A percentile compares a stretch with the other conserved stretches of the same genome.
phyloP scores from a whole-genome alignment of 2,113 vertebrate genomes.

The Rutilus rutilus region DNA sequence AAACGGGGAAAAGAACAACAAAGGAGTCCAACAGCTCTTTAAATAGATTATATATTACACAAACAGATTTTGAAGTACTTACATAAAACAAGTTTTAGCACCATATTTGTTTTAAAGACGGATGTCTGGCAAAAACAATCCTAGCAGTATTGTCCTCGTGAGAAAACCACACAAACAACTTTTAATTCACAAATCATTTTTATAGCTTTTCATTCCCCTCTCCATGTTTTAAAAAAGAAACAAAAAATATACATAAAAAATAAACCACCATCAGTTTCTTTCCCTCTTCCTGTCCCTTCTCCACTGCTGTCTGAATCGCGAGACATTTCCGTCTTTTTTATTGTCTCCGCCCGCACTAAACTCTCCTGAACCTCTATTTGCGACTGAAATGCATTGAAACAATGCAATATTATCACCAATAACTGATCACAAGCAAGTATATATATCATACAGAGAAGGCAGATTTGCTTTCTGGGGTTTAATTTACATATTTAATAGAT shows the following conservation, averaged over 20 bases:
- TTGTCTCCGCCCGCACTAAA: neutral
- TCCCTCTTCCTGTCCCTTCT: constrained; percentile 57
- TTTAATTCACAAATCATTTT: constrained; percentile 54
- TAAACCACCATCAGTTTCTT: constrained; percentile 49
- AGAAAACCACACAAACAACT: constrained; percentile 61
- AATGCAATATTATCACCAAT: neutral
- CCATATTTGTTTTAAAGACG: constrained; percentile 69
- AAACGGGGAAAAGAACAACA: constrained; percentile 63
- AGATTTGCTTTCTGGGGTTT: constrained; percentile 55
- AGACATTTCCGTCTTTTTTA: neutral
- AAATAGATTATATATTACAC: constrained; percentile 86
- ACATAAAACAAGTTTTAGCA: constrained; percentile 80
- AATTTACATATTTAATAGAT: constrained; percentile 60
- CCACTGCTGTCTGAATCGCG: constrained; percentile 21
- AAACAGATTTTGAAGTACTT: constrained; percentile 78
- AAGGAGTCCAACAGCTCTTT: constrained; percentile 73
- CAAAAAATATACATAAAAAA: constrained; percentile 57
- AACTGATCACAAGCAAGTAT: constrained; percentile 29
- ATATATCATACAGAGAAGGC: constrained; percentile 63
- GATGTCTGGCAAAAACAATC: constrained; percentile 64
- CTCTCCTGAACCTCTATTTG: neutral
- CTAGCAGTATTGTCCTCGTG: constrained; percentile 60
- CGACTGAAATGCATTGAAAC: neutral
- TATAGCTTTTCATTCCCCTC: constrained; percentile 52
- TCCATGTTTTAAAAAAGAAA: constrained; percentile 55